A percentile compares a stretch with the other conserved stretches of the same genome.
These are phyloP conservation scores for Epistrophe grossulariae DNA, from an alignment of 2,888 invertebrate species.

Conservation along the genomic window DNA sequence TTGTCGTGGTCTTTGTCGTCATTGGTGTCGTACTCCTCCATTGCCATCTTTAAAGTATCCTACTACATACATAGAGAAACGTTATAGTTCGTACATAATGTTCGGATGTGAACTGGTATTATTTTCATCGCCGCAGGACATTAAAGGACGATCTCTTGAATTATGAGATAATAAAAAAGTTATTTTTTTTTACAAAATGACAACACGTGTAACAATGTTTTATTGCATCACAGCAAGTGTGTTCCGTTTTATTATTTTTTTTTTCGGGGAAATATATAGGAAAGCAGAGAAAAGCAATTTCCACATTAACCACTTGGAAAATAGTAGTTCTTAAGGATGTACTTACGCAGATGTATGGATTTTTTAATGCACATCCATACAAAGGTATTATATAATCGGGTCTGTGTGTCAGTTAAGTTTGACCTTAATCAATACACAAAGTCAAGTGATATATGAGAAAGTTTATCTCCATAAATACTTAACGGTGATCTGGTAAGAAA, in stretches of 20 bases:
- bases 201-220: slow-evolving; percentile 75
- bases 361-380: too few relatives aligned
- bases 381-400: too few relatives aligned
- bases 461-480: neutral
- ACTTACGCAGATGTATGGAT: too few relatives aligned
- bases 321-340: slow-evolving; percentile 59
- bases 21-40: slow-evolving; percentile 7
- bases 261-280: slow-evolving; percentile 4
- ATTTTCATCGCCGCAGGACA: slow-evolving; percentile 74
- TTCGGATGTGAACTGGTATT: slow-evolving; percentile 64
- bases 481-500: too few relatives aligned
- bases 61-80: slow-evolving; percentile 28
- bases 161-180: slow-evolving; percentile 76
- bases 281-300: slow-evolving; percentile 54
- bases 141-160: slow-evolving; percentile 75
- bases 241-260: slow-evolving; percentile 17
- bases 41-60: slow-evolving; percentile 38
- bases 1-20: neutral
- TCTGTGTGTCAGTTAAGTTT: neutral
- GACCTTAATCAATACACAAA: neutral
- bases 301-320: slow-evolving; percentile 67
- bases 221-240: slow-evolving; percentile 29
- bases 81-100: slow-evolving; percentile 36
- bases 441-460: neutral
- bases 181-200: slow-evolving; percentile 73